Evolutionary conservation across 1,140 invertebrate genomes (phyloP), one percentile per base, ranked within the genome.

Genomic region (Gonatopus flavifemur): DNA sequence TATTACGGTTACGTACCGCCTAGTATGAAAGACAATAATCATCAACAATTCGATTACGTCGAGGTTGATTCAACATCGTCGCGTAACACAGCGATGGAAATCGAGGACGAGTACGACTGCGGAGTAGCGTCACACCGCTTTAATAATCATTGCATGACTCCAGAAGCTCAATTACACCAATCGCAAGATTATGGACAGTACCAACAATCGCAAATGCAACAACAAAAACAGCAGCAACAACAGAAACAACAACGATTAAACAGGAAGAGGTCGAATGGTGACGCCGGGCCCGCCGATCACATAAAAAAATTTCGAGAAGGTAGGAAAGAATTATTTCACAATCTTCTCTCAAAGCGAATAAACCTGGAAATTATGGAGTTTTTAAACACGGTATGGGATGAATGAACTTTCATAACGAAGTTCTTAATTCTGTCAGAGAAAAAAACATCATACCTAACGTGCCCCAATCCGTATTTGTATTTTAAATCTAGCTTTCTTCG

Each of bases 111-210:
- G 25, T 41, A 32, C 25, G 46, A 59, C 37, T 53, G 57, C 38
- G 43, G 45, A 13, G 20, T 43, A 35, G 36, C 32, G 39, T 42
- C 58, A 8, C 42, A 38, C 45, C 58, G 59, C 55, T 30, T 51
- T 57, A 69, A 69, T 67, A 69, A 69, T 49, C 49, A 49, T 66
- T 67, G 51, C 58, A 54, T 69, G 49, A 67, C 69, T 68, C 46
- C 62, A 67, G 62, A 52, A 49, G 48, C 42, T 30, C 15, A n/a
- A n/a, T n/a, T n/a, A n/a, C n/a, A n/a, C 40, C 9, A 21, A 22
- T 35, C 33, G 35, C 3, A 25, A 38, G 10, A 32, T 15, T 16
- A n/a, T 31, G 31, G 22, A 30, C 15, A 9, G 16, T 28, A 18
- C 18, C 21, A 25, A 47, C 9, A 31, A 13, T n/a, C n/a, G n/a